Percentiles rank a stretch among this genome's conserved stretches.
phyloP scores from a whole-genome alignment of 2,113 vertebrate species.

The Psilopsiagon aymara region DNA sequence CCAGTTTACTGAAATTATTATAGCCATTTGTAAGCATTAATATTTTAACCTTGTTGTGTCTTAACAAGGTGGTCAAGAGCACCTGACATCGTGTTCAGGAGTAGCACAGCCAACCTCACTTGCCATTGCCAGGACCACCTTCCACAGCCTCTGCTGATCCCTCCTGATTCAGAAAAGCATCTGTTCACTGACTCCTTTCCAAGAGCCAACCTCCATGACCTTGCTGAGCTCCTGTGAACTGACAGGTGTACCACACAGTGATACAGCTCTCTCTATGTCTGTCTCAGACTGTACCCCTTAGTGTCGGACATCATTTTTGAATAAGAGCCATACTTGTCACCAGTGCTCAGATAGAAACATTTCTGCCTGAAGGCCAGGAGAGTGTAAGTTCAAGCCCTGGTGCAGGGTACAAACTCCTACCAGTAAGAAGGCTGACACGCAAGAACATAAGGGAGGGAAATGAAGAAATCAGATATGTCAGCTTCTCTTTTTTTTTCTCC shows the following conservation, averaged over 20 bases:
- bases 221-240: background rate
- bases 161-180: background rate
- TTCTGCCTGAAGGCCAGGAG: background rate
- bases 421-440: background rate
- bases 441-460: background rate
- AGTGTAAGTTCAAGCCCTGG: background rate
- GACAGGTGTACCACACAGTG: background rate
- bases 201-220: accelerated
- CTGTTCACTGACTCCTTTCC: background rate
- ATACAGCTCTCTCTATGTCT: background rate
- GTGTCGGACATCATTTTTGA: background rate
- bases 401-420: accelerated
- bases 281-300: background rate
- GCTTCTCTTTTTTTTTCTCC: background rate
- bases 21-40: background rate
- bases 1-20: background rate
- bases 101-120: background rate
- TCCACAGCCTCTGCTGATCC: background rate
- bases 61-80: background rate
- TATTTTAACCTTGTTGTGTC: background rate
- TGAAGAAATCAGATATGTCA: background rate
- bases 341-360: background rate
- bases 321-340: accelerated
- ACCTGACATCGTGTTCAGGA: accelerated
- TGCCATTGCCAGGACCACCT: background rate